Conservation (phyloP, 1,140 invertebrate species). For the Drosophila chauvacae region DNA sequence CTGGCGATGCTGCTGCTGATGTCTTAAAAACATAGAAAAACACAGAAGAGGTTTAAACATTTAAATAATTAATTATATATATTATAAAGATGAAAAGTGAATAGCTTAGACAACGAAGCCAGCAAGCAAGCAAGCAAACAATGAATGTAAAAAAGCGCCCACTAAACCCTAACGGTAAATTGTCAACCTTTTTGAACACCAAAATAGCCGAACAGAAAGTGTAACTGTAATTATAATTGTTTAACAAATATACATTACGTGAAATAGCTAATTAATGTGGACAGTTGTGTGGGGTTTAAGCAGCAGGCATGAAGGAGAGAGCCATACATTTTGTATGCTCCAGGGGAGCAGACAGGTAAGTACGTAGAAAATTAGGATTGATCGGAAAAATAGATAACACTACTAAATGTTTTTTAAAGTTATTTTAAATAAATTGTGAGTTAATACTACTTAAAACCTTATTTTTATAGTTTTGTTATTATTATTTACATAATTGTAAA, state of each 20-base stretch:
- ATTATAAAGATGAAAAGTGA: slow-evolving; percentile 15
- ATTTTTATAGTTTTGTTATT: too few relatives aligned
- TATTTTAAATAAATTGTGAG: too few relatives aligned
- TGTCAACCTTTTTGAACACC: slow-evolving; percentile 35
- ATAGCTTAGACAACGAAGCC: slow-evolving; percentile 37
- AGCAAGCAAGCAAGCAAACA: slow-evolving; percentile 32
- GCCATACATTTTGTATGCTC: too few relatives aligned
- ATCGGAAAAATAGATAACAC: too few relatives aligned
- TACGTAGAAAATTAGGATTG: too few relatives aligned
- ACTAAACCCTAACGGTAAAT: slow-evolving; percentile 43
- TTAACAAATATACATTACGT: slow-evolving; percentile 62
- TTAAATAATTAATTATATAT: slow-evolving; percentile 25
- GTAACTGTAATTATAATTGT: slow-evolving; percentile 63
- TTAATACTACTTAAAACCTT: too few relatives aligned
- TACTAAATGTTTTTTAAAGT: too few relatives aligned
- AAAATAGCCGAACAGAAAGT: slow-evolving; percentile 54
- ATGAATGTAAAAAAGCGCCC: slow-evolving; percentile 43
- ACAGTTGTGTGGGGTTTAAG: neutral
- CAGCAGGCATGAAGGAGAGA: neutral
- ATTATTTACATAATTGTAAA: neutral
- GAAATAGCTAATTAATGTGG: slow-evolving; percentile 65
- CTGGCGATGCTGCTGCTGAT: slow-evolving; percentile 40
- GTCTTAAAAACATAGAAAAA: slow-evolving; percentile 22
- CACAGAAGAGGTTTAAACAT: slow-evolving; percentile 6
- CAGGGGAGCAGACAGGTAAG: too few relatives aligned